Base-by-base conservation (phyloP, 2,888 invertebrate genomes). In the Eupithecia subumbrata region DNA sequence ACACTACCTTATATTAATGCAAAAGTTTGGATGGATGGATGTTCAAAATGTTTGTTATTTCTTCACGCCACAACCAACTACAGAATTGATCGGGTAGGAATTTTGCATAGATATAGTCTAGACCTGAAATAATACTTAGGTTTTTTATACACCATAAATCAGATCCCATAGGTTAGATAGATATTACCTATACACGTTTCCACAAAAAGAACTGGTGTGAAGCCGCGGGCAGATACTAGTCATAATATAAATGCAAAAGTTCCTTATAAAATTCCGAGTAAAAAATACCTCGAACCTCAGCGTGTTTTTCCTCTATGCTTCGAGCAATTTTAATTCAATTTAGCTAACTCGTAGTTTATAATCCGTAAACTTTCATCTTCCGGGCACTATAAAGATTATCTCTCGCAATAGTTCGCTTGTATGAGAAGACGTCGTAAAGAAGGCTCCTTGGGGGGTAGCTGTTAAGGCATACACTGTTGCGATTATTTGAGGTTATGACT, bases 361-460 rank as follows among this genome's bases (percentile, higher is more conserved):
- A 76, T 76, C 76, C 77, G 78, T 78, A 78, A 80, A 80, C 66
- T 80, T 79, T 79, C 75, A 78, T 77, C 76, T 76, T 76, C 74
- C 74, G 52, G 45, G 72, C 72, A 73, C 75, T 70, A 73, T 75
- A 75, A 79, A 79, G 74, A 73, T 73, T 70, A 60, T 77, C 75
- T 79, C 80, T 73, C 80, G 80, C 80, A 81, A 78, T 80, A 81
- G 79, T 81, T 80, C 73, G 43, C 78, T 76, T 78, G 77, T 76
- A 73, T 76, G 78, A 79, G 71, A 74, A 69, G 69, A 37, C 56
- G 75, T 82, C 84, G 77, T 85, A 84, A 86, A 85, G 81, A 79
- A 77, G 30, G 64, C 76, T 83, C 78, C 73, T 72, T 69, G n/a
- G n/a, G 66, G 66, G 66, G 8, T 40, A 1, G 12, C 3, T 34